Base-by-base conservation (phyloP, 2,113 vertebrate genomes). In the Prunella fulvescens region DNA sequence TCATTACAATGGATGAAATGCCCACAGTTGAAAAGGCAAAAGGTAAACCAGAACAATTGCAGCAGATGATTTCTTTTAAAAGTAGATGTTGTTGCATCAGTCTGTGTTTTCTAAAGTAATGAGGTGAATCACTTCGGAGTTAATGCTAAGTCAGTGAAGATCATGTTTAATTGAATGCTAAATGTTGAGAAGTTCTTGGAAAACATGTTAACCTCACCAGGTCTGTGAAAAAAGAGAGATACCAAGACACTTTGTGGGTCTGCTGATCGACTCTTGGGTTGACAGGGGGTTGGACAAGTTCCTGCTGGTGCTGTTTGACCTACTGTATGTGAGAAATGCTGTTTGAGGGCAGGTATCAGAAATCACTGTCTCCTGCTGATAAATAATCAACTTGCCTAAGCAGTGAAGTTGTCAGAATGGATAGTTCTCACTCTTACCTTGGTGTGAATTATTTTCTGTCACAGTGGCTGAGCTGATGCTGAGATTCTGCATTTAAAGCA, bases 11-110 rank as follows among this genome's bases (percentile, higher is more conserved):
- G 71, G 99, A 99, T 67, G 99, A 99, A 76, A 97, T 98, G 26
- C 98, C 98, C 56, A 96, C 98, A 20, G 94, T 97, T 44, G 99
- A 99, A 95, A 99, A 99, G 95, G 97, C 98, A 14, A 99, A 99
- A 99, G 99, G 99, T 99, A 93, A 86, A 47, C 25, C n/a, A 44
- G 29, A 88, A 47, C 20, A 50, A 77, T 29, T 67, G 39, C 14
- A 58, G 39, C 28, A 29, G 33, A 15, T 37, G 18, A 14, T 69
- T 39, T 71, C 9, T 58, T 57, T 70, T 58, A 33, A 48, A 78
- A 53, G 12, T 23, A 54, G n/a, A 73, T 78, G 31, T 18, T 88
- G 31, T 35, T 76, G 4, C n/a, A 26, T 85, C 19, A 39, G 8
- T 50, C 42, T 90, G 12, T 86, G n/a, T 66, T 95, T 82, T 65